A percentile compares a stretch with the other conserved stretches of the same genome.
These are phyloP conservation scores for Hyperoplus immaculatus DNA, from an alignment of 2,797 vertebrate species.

Conservation along the genomic window DNA sequence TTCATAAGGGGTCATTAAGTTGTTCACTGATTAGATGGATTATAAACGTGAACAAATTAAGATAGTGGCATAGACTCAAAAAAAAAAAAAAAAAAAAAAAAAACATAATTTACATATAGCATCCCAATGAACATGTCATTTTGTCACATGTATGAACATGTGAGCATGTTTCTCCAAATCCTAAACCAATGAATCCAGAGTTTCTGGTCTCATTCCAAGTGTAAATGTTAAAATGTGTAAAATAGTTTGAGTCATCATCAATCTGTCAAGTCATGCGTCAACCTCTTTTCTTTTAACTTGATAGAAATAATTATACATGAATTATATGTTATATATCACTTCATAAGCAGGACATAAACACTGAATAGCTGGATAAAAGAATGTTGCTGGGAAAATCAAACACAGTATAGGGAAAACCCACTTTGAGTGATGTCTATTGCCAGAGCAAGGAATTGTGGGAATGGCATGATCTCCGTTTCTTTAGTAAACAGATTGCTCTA, in stretches of 20 bases:
- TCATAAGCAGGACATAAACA: not conserved
- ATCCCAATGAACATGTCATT: slow-evolving; percentile 8
- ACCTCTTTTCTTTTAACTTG: slow-evolving; percentile 2
- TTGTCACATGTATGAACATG: not conserved
- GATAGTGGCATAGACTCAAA: not conserved
- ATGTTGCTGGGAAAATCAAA: slow-evolving; percentile 6
- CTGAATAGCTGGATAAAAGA: not conserved
- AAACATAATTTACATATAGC: not conserved
- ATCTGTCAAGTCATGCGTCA: slow-evolving; percentile 29
- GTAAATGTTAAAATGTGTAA: slow-evolving; percentile 7
- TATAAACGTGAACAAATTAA: slow-evolving; percentile 2
- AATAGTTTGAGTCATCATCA: slow-evolving; percentile 37
- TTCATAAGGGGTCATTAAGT: not conserved
- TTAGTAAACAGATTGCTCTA: not conserved
- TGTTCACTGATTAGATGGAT: slow-evolving; percentile 2
- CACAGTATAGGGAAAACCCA: not conserved
- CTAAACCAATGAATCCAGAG: slow-evolving; percentile 53
- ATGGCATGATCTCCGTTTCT: not conserved
- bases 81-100: not conserved
- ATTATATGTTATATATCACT: not conserved
- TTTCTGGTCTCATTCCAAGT: slow-evolving; percentile 52
- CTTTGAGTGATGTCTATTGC: not conserved
- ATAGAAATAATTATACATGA: not conserved
- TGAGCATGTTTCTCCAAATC: slow-evolving; percentile 6
- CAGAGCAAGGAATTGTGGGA: not conserved